These are phyloP conservation scores for Typhlomys cinereus DNA, from an alignment of 2,113 vertebrate species.

Conservation along the genomic window DNA sequence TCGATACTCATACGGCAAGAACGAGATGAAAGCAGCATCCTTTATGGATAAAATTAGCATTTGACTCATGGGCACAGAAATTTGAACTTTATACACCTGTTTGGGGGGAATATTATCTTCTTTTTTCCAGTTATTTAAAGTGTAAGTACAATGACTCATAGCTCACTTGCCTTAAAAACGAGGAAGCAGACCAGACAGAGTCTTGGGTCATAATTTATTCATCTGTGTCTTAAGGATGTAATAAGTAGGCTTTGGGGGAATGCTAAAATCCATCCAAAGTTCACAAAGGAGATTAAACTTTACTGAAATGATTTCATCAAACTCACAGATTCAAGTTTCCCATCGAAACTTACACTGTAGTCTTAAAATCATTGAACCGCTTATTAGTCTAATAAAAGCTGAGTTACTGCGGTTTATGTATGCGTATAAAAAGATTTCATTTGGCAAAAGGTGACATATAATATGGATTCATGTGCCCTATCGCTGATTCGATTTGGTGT, in stretches of 20 bases:
- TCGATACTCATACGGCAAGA: background rate
- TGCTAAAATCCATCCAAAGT: background rate
- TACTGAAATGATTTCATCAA: background rate
- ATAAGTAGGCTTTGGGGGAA: background rate
- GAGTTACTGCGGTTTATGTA: background rate
- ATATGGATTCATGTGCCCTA: background rate
- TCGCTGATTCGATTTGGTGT: background rate
- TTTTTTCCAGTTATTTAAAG: background rate
- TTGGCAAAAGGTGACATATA: background rate
- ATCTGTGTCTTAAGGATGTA: background rate
- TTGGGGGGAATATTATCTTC: background rate
- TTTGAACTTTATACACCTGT: background rate
- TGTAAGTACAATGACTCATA: background rate
- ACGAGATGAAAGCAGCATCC: background rate
- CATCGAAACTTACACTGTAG: background rate
- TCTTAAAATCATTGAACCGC: background rate
- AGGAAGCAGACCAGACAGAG: background rate
- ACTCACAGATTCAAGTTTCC: background rate
- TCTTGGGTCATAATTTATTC: background rate
- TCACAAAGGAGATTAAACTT: conserved; percentile 30
- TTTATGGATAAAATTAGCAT: background rate
- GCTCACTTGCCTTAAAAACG: background rate
- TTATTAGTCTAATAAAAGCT: background rate
- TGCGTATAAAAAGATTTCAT: background rate
- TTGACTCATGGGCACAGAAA: background rate